Conservation (phyloP, 1,140 invertebrate species). For the Ceratosolen fusciceps region DNA sequence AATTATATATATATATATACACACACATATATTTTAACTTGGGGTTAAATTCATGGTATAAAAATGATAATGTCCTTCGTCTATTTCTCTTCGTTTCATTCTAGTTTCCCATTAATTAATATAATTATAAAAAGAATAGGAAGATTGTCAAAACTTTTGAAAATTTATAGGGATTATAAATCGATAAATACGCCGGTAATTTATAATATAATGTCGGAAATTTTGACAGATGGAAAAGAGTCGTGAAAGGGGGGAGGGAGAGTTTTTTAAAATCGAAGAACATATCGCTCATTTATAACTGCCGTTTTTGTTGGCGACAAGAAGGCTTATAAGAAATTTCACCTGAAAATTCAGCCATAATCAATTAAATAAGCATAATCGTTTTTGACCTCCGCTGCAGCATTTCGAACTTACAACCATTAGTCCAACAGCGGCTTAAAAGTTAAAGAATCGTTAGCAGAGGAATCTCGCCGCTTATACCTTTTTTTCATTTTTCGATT, state of each 20-base stretch:
- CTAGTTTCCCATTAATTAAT: no score
- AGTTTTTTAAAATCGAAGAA: slow-evolving; percentile 2
- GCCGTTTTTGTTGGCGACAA: background rate
- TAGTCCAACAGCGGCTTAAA: background rate
- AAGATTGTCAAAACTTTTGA: background rate
- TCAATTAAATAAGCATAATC: slow-evolving; percentile 25
- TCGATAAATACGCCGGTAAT: background rate
- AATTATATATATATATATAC: no score
- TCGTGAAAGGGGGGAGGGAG: background rate
- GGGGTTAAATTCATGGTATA: no score
- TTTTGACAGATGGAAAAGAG: background rate
- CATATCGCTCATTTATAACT: slow-evolving; percentile 6
- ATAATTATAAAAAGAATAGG: no score
- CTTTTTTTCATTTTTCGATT: slow-evolving; percentile 14
- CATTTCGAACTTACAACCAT: slow-evolving; percentile 29
- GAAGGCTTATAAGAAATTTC: slow-evolving; percentile 31
- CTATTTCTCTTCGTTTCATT: background rate
- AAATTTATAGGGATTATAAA: background rate
- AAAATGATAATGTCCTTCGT: no score
- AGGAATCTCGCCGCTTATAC: slow-evolving; percentile 10
- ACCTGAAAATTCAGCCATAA: slow-evolving; percentile 9
- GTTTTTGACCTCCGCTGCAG: background rate
- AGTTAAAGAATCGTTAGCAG: slow-evolving; percentile 63
- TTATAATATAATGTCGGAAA: background rate
- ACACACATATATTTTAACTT: no score